These are phyloP conservation scores for Leptothorax acervorum DNA, from an alignment of 2,888 invertebrate species.

Conservation along the genomic window DNA sequence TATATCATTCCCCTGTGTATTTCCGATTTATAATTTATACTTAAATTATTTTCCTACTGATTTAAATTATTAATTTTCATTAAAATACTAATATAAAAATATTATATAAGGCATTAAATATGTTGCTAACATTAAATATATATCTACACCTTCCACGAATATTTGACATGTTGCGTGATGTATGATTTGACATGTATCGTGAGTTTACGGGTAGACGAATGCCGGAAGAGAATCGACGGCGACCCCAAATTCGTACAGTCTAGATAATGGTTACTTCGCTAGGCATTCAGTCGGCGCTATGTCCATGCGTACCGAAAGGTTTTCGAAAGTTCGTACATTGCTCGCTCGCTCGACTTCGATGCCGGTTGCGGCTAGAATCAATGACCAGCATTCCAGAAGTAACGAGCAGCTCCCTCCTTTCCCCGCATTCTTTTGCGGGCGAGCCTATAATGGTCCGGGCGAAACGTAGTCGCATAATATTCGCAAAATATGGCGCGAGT, in stretches of 20 bases:
- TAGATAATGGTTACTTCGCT: not conserved
- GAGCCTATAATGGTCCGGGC: constrained; percentile 59
- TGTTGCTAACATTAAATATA: not conserved
- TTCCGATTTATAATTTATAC: not conserved
- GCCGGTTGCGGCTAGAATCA: constrained; percentile 59
- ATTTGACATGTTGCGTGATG: not conserved
- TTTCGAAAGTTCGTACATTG: constrained; percentile 39
- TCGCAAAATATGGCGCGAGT: constrained; percentile 64
- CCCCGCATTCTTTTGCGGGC: constrained; percentile 62
- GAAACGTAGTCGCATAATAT: constrained; percentile 70
- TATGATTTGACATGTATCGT: too few species aligned
- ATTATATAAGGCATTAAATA: not conserved
- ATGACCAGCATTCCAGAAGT: constrained; percentile 69
- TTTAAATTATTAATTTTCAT: not conserved
- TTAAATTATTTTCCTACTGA: not conserved
- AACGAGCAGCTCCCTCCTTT: constrained; percentile 65
- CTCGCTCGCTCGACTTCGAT: constrained; percentile 54
- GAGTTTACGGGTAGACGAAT: not conserved
- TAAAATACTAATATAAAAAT: not conserved
- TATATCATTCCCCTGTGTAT: not conserved
- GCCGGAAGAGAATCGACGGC: not conserved
- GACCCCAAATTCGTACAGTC: not conserved
- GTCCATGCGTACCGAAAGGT: constrained; percentile 19
- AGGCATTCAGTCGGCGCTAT: not conserved
- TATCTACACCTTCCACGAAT: not conserved